Evolutionary conservation across 2,888 invertebrate genomes (phyloP).

Genomic region (Ischnus inquisitorius): DNA sequence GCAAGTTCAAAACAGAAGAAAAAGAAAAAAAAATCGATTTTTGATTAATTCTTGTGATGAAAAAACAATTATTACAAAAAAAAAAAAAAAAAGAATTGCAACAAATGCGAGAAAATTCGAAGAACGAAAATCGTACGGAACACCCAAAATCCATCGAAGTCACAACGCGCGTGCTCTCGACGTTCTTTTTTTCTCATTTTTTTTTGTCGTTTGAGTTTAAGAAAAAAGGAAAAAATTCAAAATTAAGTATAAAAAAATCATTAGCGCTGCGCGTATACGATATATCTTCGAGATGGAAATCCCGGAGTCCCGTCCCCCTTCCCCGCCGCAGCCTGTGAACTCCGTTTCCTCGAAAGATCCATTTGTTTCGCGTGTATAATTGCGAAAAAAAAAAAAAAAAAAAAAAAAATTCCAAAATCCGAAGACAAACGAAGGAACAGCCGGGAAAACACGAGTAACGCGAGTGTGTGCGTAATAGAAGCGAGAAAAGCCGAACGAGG

Average conservation of each 20-base stretch:
- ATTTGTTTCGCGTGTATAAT: slow-evolving; percentile 51
- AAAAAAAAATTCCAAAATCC: too few relatives aligned
- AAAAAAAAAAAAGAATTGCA: slow-evolving; percentile 32
- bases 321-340: slow-evolving; percentile 8
- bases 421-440: slow-evolving; percentile 28
- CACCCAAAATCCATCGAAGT: slow-evolving; percentile 48
- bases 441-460: slow-evolving; percentile 17
- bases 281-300: slow-evolving; percentile 58
- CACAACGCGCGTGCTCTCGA: slow-evolving; percentile 58
- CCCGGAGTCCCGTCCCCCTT: not conserved
- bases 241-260: slow-evolving; percentile 35
- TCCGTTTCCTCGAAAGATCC: slow-evolving; percentile 14
- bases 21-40: slow-evolving; percentile 32
- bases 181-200: slow-evolving; percentile 4
- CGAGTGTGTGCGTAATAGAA: slow-evolving; percentile 46
- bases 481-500: slow-evolving; percentile 29
- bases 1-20: slow-evolving; percentile 61
- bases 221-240: slow-evolving; percentile 22
- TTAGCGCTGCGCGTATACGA: slow-evolving; percentile 65
- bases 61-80: slow-evolving; percentile 37
- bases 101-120: slow-evolving; percentile 26
- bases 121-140: slow-evolving; percentile 17
- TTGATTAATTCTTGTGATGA: slow-evolving; percentile 63
- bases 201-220: not conserved
- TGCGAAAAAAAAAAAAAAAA: too few relatives aligned